phyloP scores from a whole-genome alignment of 2,888 invertebrate genomes.

The Coleophora flavipennella region DNA sequence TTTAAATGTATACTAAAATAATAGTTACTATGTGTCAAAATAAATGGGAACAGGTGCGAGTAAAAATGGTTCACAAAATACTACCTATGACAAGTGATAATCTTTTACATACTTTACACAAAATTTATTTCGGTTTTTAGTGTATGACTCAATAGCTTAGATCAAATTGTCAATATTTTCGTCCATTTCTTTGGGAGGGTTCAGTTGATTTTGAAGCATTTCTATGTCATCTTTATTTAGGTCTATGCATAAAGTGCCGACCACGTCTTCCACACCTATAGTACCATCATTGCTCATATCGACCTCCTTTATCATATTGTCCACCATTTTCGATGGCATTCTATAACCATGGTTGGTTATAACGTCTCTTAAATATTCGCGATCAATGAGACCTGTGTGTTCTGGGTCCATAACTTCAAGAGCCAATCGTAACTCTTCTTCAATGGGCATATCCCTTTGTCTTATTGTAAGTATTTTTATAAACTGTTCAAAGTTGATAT shows the following conservation, averaged over 20 bases:
- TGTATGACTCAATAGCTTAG: too few relatives aligned
- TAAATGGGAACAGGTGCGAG: too few relatives aligned
- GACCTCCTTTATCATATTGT: conserved; percentile 55
- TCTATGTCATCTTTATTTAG: conserved; percentile 50
- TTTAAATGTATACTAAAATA: too few relatives aligned
- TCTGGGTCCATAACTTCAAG: conserved; percentile 47
- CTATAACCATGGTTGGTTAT: conserved; percentile 44
- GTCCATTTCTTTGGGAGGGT: conserved; percentile 3
- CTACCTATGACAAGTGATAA: too few relatives aligned
- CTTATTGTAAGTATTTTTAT: conserved; percentile 51
- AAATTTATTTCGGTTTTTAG: too few relatives aligned
- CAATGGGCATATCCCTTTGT: conserved; percentile 43
- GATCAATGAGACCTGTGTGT: conserved; percentile 38
- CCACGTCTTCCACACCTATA: conserved; percentile 53
- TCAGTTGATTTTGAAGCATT: conserved; percentile 23
- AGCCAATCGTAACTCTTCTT: conserved; percentile 50
- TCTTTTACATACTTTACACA: too few relatives aligned
- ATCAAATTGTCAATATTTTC: conserved; percentile 5
- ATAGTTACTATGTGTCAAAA: too few relatives aligned
- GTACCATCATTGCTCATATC: conserved; percentile 58
- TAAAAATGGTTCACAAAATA: too few relatives aligned
- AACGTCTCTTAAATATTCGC: conserved; percentile 44
- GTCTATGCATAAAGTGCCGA: conserved; percentile 60
- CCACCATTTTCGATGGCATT: conserved; percentile 37
- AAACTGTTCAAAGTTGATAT: conserved; percentile 53